These are phyloP conservation scores for Phalloptychus januarius DNA, from an alignment of 2,797 vertebrate genomes.

Conservation along the genomic window DNA sequence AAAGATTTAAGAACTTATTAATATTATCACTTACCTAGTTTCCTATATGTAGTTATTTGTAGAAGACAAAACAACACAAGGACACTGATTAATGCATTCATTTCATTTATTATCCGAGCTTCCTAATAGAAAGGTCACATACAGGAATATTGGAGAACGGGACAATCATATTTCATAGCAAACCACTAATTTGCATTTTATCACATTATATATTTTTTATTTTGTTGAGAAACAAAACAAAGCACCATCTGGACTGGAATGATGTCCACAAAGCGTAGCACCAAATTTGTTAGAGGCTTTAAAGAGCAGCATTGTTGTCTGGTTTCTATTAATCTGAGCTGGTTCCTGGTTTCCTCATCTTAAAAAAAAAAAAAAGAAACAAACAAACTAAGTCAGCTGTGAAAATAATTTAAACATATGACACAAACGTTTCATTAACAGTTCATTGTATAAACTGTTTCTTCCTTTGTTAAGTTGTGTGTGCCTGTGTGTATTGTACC, in stretches of 20 bases:
- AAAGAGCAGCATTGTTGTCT: slow-evolving; percentile 12
- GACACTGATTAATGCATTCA: background rate
- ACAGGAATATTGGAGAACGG: background rate
- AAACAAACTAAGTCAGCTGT: background rate
- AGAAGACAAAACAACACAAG: slow-evolving; percentile 5
- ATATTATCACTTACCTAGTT: background rate
- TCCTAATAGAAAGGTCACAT: slow-evolving; percentile 1
- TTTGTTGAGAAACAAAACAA: background rate
- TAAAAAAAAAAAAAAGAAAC: background rate
- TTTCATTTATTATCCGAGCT: slow-evolving; percentile 37
- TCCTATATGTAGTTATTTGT: background rate
- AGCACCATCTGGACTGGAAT: slow-evolving; percentile 11
- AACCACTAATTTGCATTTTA: slow-evolving; percentile 6
- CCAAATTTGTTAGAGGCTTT: background rate
- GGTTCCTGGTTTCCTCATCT: slow-evolving; percentile 26
- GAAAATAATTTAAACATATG: slow-evolving; percentile 1
- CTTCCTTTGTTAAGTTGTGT: background rate
- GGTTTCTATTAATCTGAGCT: slow-evolving; percentile 4
- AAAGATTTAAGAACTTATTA: background rate
- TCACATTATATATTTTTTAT: background rate
- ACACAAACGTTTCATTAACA: background rate
- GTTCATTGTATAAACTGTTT: background rate
- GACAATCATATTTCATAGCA: slow-evolving; percentile 20
- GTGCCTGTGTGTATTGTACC: slow-evolving; percentile 17
- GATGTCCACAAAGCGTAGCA: background rate